Evolutionary conservation across 30 jellyfish, hydroid and myxozoan genomes (phyloP).

Genomic region (Calvadosia cruxmelitensis): DNA sequence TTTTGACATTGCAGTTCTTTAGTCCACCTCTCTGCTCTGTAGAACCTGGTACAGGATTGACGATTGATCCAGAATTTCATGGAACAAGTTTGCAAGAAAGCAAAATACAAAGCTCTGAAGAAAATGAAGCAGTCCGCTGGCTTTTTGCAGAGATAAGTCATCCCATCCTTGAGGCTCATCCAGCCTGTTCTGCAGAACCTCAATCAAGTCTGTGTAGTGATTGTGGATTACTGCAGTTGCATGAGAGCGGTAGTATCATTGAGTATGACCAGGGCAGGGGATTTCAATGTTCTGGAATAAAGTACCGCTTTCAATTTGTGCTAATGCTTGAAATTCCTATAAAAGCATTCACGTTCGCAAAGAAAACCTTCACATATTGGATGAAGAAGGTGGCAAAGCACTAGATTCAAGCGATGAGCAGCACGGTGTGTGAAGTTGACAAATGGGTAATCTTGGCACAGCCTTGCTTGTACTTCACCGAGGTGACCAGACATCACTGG

Average conservation of each 20-base stretch:
- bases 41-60: constrained; percentile 10
- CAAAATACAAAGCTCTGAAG: constrained; percentile 24
- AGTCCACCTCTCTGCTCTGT: constrained; percentile 32
- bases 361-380: constrained; percentile 21
- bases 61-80: constrained; percentile 19
- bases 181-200: constrained; percentile 5
- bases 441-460: constrained; percentile 26
- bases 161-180: constrained; percentile 14
- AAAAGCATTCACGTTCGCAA: constrained; percentile 37
- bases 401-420: constrained; percentile 29
- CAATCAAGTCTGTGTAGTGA: constrained; percentile 2
- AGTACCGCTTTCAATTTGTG: constrained; percentile 2
- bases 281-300: constrained; percentile 29
- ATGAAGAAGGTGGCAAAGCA: constrained; percentile 26
- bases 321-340: constrained; percentile 17
- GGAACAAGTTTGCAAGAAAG: constrained; percentile 7
- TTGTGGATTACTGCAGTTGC: constrained; percentile 4
- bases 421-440: constrained; percentile 31
- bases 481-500: constrained; percentile 35
- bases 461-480: constrained; percentile 22
- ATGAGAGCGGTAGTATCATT: constrained; percentile 36
- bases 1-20: constrained; percentile 9
- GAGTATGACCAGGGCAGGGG: constrained; percentile 42
- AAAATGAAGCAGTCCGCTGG: constrained; percentile 27
- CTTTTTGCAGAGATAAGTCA: constrained; percentile 16